Evolutionary conservation across 2,797 vertebrate species (phyloP), one percentile per base, ranked within the genome.

Genomic region (Lepilemur septentrionalis): DNA sequence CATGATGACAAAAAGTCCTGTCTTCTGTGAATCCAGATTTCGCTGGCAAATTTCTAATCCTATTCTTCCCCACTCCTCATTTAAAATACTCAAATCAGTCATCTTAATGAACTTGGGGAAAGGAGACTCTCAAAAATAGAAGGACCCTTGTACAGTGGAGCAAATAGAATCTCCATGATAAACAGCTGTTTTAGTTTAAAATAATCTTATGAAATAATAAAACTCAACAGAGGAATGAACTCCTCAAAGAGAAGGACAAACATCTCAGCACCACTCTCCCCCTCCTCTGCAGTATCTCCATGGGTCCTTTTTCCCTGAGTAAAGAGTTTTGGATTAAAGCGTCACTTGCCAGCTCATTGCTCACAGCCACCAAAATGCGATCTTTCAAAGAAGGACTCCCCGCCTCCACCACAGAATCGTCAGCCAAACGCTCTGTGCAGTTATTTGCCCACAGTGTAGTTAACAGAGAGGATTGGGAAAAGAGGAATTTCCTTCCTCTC

Each of bases 401-500:
- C 20, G 2, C 41, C 61, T 70, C 41, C n/a, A 76, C 63, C 69
- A 72, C 57, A 61, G 32, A 32, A 43, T 0, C 23, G 0, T 69
- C 15, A 89, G 46, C 65, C 73, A 70, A 55, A 65, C 7, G 15
- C 8, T 35, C 52, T 25, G 4, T 2, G 22, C 15, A 41, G 52
- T 81, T 65, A 79, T 70, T 59, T 11, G 11, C 55, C 78, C 80
- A 81, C 89, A 50, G 65, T 4, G 14, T 4, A 59, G 59, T 63
- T 72, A n/a, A 52, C 70, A 89, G 30, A 69, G 55, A 76, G 30
- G 2, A 46, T 0, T 89, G 75, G 57, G 7, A 2, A 82, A 85
- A 96, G 52, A 95, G 30, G 90, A 90, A 91, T 95, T 95, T 89
- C 91, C 86, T 95, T 93, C 59, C 79, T 89, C 69, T 97, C 82